These are phyloP conservation scores for Scolopax bukidnonensis DNA, from an alignment of 2,797 vertebrate genomes.

Conservation along the genomic window DNA sequence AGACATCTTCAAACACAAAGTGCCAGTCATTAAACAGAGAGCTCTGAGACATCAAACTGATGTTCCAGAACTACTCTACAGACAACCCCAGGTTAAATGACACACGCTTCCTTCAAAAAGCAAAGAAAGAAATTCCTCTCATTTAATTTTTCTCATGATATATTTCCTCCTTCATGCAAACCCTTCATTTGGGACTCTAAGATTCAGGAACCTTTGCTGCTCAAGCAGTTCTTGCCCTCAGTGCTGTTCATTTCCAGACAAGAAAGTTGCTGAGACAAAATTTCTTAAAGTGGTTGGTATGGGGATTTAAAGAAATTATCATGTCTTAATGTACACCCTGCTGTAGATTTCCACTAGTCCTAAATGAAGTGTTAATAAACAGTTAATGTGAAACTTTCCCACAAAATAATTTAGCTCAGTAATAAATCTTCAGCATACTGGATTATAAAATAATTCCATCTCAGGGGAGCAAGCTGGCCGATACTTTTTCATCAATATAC, in stretches of 20 bases:
- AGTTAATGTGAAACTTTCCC: conserved; percentile 27
- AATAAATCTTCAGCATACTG: conserved; percentile 27
- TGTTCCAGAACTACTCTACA: neutral
- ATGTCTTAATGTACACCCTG: neutral
- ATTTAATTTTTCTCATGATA: neutral
- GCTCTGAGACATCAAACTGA: neutral
- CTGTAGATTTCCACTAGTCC: conserved; percentile 27
- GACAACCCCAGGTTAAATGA: conserved; percentile 4
- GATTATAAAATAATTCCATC: neutral
- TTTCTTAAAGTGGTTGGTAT: neutral
- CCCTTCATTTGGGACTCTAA: neutral
- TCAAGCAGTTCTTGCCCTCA: conserved; percentile 60
- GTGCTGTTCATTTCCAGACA: conserved; percentile 36
- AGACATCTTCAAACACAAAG: neutral
- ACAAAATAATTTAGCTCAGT: neutral
- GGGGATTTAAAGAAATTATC: conserved; percentile 48
- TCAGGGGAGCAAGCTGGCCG: neutral
- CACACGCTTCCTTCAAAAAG: conserved; percentile 3
- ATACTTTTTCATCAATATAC: neutral
- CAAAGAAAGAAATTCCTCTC: neutral
- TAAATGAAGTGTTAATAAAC: conserved; percentile 39
- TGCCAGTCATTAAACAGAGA: neutral
- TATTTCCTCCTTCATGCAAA: conserved; percentile 7
- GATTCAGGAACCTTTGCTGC: conserved; percentile 43
- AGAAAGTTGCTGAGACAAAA: conserved; percentile 58